A percentile compares a stretch with the other conserved stretches of the same genome.
These are phyloP conservation scores for Tetrax tetrax DNA, from an alignment of 2,113 vertebrate genomes.

Conservation along the genomic window DNA sequence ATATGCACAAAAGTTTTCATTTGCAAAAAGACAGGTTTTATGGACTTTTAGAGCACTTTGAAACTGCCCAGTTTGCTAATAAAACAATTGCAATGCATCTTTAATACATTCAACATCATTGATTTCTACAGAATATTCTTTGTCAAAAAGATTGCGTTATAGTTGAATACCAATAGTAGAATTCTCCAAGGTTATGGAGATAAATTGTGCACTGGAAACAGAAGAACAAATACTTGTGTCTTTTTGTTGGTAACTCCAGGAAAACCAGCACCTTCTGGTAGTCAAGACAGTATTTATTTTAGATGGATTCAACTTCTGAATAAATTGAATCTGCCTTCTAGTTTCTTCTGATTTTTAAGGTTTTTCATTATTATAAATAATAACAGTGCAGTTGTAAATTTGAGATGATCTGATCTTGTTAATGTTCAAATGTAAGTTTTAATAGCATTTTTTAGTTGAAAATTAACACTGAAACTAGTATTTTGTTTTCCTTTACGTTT, in stretches of 20 bases:
- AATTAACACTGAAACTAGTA: not conserved
- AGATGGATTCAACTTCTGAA: not conserved
- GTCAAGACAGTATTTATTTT: not conserved
- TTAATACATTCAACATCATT: not conserved
- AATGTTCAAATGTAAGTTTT: not conserved
- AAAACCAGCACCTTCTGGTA: not conserved
- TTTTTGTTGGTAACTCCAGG: not conserved
- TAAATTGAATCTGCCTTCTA: not conserved
- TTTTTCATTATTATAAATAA: not conserved
- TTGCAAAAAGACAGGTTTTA: not conserved
- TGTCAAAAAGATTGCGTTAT: not conserved
- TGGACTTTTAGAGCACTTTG: not conserved
- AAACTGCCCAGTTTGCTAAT: not conserved
- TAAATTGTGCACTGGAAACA: not conserved
- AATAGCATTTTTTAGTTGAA: not conserved
- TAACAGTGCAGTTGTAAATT: not conserved
- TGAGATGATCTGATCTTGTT: not conserved
- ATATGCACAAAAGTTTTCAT: not conserved
- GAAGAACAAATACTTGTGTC: not conserved
- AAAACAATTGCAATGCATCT: not conserved
- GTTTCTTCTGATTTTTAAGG: not conserved
- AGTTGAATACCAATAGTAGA: not conserved
- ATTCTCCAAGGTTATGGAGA: not conserved
- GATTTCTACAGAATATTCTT: not conserved
- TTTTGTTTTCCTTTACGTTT: not conserved